Conservation (phyloP, 1,140 invertebrate species). For the Patella vulgata region DNA sequence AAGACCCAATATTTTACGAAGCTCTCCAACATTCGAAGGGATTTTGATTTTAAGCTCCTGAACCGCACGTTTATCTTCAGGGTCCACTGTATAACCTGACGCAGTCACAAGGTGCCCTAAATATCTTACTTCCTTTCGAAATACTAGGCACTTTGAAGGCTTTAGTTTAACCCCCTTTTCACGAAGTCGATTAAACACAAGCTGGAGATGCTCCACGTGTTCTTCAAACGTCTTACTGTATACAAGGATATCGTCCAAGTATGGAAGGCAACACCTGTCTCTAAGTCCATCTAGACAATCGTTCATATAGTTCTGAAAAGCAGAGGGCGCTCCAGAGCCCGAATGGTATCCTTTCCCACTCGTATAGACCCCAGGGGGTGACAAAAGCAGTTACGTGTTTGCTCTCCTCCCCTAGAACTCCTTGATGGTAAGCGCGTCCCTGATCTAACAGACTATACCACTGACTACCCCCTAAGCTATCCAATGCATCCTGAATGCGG, state of each 20-base stretch:
- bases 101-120: conserved; percentile 35
- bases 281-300: conserved; percentile 9
- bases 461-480: conserved; percentile 11
- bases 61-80: conserved; percentile 63
- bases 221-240: conserved; percentile 18
- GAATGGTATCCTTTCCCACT: conserved; percentile 37
- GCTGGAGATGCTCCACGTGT: conserved; percentile 41
- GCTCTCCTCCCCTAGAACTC: conserved; percentile 12
- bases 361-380: conserved; percentile 18
- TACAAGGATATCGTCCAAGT: conserved; percentile 36
- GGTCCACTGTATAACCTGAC: conserved; percentile 51
- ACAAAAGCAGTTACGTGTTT: conserved; percentile 31
- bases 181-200: conserved; percentile 58
- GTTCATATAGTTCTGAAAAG: conserved; percentile 35
- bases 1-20: conserved; percentile 68
- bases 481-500: conserved; percentile 24
- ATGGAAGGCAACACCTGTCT: conserved; percentile 21
- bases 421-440: conserved; percentile 27
- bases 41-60: conserved; percentile 49
- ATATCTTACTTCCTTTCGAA: conserved; percentile 8
- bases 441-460: conserved; percentile 26
- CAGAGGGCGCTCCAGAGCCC: conserved; percentile 28
- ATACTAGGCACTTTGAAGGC: conserved; percentile 22
- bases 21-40: conserved; percentile 53
- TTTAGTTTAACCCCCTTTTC: conserved; percentile 36